Percentiles rank a stretch among this genome's conserved stretches.
Conservation (phyloP, 2,888 invertebrate species). For the Rhagium mordax region DNA sequence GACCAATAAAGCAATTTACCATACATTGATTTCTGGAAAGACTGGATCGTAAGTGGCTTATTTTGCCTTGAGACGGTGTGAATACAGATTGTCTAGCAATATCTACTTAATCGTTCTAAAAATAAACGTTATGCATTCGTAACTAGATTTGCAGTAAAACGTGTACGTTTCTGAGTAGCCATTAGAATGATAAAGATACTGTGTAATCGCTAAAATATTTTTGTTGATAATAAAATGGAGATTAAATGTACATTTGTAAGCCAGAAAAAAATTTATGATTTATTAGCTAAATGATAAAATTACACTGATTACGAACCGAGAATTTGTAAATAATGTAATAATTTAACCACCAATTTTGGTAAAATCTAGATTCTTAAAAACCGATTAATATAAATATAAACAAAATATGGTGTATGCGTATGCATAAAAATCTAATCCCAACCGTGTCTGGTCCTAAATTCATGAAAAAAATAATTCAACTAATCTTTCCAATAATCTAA, state of each 20-base stretch:
- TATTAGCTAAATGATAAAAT: background rate
- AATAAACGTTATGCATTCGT: background rate
- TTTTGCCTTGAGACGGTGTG: background rate
- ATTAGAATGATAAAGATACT: background rate
- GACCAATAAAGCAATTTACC: background rate
- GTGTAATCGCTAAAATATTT: background rate
- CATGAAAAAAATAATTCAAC: too few relatives aligned
- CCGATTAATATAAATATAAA: too few relatives aligned
- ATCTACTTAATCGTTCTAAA: background rate
- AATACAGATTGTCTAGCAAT: background rate
- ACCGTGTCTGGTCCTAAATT: too few relatives aligned
- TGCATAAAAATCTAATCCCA: too few relatives aligned
- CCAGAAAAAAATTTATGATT: background rate
- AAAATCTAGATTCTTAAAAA: too few relatives aligned
- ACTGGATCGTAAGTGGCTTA: background rate
- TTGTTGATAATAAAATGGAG: background rate
- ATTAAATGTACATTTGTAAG: background rate
- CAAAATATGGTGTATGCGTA: too few relatives aligned
- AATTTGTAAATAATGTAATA: too few relatives aligned
- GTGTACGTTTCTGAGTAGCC: background rate
- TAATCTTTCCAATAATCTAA: too few relatives aligned
- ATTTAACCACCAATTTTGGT: too few relatives aligned
- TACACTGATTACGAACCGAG: too few relatives aligned
- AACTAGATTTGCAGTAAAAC: background rate
- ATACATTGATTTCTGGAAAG: too few relatives aligned